Percentiles rank a stretch among this genome's conserved stretches.
phyloP scores from a whole-genome alignment of 2,797 vertebrate species.

The Molossus alvarezi region DNA sequence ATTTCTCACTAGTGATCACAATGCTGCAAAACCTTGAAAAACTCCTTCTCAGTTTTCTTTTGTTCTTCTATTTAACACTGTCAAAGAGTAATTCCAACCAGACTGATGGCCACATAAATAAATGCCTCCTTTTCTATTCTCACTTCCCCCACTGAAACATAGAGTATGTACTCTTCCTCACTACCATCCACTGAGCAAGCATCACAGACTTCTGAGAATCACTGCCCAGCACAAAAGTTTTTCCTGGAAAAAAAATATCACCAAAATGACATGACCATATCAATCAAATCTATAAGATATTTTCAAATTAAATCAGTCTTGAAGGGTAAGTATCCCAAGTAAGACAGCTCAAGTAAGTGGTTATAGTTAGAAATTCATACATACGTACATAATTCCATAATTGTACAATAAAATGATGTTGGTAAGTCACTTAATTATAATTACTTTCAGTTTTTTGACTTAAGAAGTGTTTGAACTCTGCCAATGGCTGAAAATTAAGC shows the following conservation, averaged over 20 bases:
- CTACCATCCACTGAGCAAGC: not conserved
- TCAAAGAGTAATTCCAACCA: constrained; percentile 16
- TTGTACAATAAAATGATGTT: not conserved
- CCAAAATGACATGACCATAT: not conserved
- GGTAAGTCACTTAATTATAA: not conserved
- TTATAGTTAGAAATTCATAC: constrained; percentile 51
- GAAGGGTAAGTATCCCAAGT: not conserved
- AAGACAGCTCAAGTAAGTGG: not conserved
- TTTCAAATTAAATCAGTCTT: constrained; percentile 10
- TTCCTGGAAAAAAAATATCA: not conserved
- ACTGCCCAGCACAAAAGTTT: not conserved
- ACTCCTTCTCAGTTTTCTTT: not conserved
- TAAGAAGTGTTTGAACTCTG: constrained; percentile 40
- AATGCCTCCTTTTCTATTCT: not conserved
- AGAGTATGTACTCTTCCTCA: not conserved
- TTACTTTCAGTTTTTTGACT: constrained; percentile 45
- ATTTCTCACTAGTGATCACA: not conserved
- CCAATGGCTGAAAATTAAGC: not conserved
- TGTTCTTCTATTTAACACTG: constrained; percentile 1
- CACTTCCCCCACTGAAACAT: not conserved
- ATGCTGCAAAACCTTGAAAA: constrained; percentile 10
- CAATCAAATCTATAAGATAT: not conserved
- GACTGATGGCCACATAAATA: constrained; percentile 25
- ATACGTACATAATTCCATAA: not conserved
- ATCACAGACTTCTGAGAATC: constrained; percentile 10